phyloP scores from a whole-genome alignment of 2,113 vertebrate genomes.

The Ciconia stormi region DNA sequence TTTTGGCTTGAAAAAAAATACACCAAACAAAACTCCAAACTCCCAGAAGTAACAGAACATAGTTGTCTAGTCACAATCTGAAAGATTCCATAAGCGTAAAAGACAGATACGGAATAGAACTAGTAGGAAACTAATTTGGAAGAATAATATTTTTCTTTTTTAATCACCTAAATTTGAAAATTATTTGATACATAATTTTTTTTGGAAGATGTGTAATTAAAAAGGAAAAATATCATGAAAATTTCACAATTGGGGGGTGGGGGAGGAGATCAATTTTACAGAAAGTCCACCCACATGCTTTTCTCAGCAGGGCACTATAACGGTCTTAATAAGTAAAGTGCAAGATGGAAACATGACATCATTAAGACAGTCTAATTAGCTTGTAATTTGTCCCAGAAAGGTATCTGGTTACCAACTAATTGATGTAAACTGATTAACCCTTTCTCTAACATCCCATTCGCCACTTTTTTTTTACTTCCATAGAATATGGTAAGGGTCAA shows the following conservation, averaged over 20 bases:
- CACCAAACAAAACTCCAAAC: neutral
- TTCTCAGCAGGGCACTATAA: conserved; percentile 41
- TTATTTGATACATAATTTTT: neutral
- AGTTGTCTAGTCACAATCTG: neutral
- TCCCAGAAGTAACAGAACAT: neutral
- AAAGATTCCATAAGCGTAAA: neutral
- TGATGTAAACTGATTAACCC: conserved; percentile 66
- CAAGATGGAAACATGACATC: conserved; percentile 59
- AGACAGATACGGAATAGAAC: neutral
- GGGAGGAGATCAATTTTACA: neutral
- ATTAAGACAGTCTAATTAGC: conserved; percentile 60
- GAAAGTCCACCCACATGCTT: neutral
- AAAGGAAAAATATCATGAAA: neutral
- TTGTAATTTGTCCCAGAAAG: conserved; percentile 49
- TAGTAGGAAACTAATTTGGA: neutral
- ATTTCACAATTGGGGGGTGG: neutral
- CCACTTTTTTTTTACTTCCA: conserved; percentile 23
- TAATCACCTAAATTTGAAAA: neutral
- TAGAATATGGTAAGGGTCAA: conserved; percentile 41
- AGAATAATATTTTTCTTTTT: neutral
- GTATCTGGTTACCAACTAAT: conserved; percentile 55
- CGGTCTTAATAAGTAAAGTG: conserved; percentile 29
- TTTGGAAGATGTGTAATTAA: neutral
- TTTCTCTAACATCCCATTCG: conserved; percentile 31
- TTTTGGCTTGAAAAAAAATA: neutral